Percentiles rank a stretch among this genome's conserved stretches.
Conservation (phyloP, 92 coral and sea anemone genomes). For the Virgularia gustaviana region DNA sequence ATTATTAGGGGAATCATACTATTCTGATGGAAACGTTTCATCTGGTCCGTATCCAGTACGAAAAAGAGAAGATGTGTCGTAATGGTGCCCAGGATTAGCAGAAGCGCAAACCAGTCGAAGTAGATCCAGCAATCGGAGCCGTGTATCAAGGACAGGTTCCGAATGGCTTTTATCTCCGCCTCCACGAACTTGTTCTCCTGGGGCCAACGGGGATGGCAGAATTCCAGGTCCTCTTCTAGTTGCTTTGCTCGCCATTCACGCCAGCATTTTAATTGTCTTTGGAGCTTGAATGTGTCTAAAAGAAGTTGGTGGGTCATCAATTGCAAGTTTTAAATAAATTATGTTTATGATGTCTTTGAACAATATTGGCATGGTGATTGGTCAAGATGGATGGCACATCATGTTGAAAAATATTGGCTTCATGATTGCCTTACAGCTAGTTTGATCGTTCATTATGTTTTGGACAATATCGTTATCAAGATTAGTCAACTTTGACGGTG, state of each 20-base stretch:
- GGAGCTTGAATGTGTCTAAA: not conserved
- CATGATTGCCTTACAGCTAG: no score
- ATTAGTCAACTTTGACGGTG: no score
- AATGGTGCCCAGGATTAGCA: constrained; percentile 1
- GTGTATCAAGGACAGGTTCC: not conserved
- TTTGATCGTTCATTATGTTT: no score
- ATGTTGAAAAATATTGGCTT: no score
- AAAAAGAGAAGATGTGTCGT: not conserved
- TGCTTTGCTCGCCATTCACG: constrained; percentile 19
- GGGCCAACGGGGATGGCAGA: constrained; percentile 29
- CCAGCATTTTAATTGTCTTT: not conserved
- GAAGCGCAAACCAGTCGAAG: constrained; percentile 8
- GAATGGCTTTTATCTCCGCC: constrained; percentile 5
- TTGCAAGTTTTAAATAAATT: no score
- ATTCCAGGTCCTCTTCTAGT: constrained; percentile 3
- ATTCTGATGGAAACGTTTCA: not conserved
- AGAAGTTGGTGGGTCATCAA: no score
- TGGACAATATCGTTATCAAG: no score
- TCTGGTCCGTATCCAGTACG: not conserved
- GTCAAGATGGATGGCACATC: no score
- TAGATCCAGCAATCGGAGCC: constrained; percentile 2
- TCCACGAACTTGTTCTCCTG: constrained; percentile 12
- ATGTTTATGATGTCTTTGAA: no score
- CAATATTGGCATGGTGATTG: no score
- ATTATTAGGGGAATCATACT: constrained; percentile 4